Conservation (phyloP, 2,113 vertebrate genomes). For the Scalopus aquaticus region DNA sequence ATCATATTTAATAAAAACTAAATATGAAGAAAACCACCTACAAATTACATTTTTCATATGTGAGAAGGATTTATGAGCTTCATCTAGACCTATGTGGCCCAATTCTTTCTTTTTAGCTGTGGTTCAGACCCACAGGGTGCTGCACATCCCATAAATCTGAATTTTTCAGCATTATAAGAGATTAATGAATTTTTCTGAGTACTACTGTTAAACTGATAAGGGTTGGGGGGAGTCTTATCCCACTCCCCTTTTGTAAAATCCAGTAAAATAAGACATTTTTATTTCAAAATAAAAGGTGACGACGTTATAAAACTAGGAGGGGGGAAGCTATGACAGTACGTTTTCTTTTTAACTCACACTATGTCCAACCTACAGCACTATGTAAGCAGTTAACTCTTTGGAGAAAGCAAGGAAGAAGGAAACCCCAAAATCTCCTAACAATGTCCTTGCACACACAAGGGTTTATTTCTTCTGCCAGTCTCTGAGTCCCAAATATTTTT, state of each 20-base stretch:
- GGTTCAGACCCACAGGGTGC: not conserved
- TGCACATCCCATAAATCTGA: not conserved
- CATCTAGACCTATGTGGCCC: not conserved
- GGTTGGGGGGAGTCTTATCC: not conserved
- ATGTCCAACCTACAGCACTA: slow-evolving; percentile 30
- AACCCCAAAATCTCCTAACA: slow-evolving; percentile 50
- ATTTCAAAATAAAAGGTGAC: not conserved
- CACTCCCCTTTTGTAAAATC: not conserved
- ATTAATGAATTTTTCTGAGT: not conserved
- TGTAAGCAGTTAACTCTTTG: not conserved
- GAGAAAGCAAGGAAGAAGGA: not conserved
- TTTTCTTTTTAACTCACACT: slow-evolving; percentile 55
- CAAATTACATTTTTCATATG: not conserved
- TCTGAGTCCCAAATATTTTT: slow-evolving; percentile 67
- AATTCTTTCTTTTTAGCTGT: not conserved
- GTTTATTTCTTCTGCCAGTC: slow-evolving; percentile 72
- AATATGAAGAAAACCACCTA: not conserved
- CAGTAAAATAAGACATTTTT: slow-evolving; percentile 26
- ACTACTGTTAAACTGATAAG: not conserved
- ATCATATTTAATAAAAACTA: not conserved
- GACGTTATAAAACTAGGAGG: slow-evolving; percentile 12
- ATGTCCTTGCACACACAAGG: slow-evolving; percentile 61
- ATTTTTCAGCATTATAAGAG: not conserved
- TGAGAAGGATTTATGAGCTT: not conserved
- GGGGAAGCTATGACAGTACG: not conserved